Base-by-base conservation (phyloP, 2,797 vertebrate species). In the Galagoides demidoff region DNA sequence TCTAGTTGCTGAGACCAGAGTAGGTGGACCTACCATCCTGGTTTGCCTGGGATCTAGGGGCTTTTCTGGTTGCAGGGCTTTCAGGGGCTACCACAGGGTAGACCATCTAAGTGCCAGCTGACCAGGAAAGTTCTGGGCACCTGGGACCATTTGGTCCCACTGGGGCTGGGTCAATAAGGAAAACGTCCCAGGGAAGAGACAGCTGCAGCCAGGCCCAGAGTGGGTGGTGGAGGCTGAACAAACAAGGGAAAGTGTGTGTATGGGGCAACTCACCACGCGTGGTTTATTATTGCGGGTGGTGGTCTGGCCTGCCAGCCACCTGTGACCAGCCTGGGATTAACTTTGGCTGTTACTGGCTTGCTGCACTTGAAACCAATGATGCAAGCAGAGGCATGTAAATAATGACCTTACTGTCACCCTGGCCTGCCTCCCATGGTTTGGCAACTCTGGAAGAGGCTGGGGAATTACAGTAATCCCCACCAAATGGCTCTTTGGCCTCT, bases 341-440 rank as follows among this genome's bases (percentile, higher is more conserved):
- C 86, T 70, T 79, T 45, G 20, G 85, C 31, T 61, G 43, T 37
- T 2, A 0, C 9, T 5, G 4, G 4, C 37, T 55, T 14, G 25
- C 66, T 7, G 27, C 5, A 4, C 43, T 61, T 14, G 85, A 23
- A 68, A 23, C 3, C 4, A 3, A 5, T 43, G n/a, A 59, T 4
- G 13, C 5, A 25, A 86, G 61, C 55, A 5, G 4, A 22, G 31
- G 8, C 0, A 1, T 79, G 49, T 39, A 29, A 25, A 19, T 3
- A 19, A 77, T 22, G 71, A 34, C 63, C 2, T 52, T 55, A 39
- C 2, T 1, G 31, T 61, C 61, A 0, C 27, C 7, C 29, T 4
- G 29, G 61, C 39, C 34, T 0, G 5, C 57, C 70, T 43, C 52
- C 39, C 22, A 0, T 0, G 31, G 20, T 27, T 23, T 9, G 22